phyloP scores from a whole-genome alignment of 2,797 vertebrate species.

The Merluccius polli region DNA sequence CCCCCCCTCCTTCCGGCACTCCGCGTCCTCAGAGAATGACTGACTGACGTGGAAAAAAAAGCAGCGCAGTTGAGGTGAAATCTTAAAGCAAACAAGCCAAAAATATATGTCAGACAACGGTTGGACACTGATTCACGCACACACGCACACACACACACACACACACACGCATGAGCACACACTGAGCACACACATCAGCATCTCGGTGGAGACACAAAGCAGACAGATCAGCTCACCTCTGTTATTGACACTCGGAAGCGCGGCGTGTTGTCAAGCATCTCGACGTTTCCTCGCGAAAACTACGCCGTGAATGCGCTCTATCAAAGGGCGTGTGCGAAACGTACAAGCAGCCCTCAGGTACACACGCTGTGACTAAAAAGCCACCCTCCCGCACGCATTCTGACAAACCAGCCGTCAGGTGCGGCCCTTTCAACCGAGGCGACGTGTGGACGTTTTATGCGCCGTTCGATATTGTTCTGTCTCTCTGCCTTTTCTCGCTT shows the following conservation, averaged over 20 bases:
- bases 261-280: conserved; percentile 42
- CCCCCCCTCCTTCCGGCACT: conserved; percentile 19
- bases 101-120: conserved; percentile 49
- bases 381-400: conserved; percentile 49
- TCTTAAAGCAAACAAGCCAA: conserved; percentile 60
- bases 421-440: conserved; percentile 42
- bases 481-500: background rate
- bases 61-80: conserved; percentile 47
- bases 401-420: conserved; percentile 42
- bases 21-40: conserved; percentile 65
- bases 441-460: background rate
- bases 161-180: background rate
- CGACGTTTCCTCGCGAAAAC: background rate
- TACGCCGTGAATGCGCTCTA: background rate
- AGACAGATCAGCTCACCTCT: conserved; percentile 60
- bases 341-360: conserved; percentile 29
- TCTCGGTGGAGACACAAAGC: conserved; percentile 55
- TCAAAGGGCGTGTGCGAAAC: conserved; percentile 37
- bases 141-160: background rate
- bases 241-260: conserved; percentile 51
- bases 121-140: conserved; percentile 28
- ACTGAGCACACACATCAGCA: conserved; percentile 40
- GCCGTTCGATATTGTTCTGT: background rate
- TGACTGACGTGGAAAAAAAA: conserved; percentile 70
- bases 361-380: conserved; percentile 51